phyloP scores from a whole-genome alignment of 1,140 invertebrate genomes.

The Rhopalosiphum padi region DNA sequence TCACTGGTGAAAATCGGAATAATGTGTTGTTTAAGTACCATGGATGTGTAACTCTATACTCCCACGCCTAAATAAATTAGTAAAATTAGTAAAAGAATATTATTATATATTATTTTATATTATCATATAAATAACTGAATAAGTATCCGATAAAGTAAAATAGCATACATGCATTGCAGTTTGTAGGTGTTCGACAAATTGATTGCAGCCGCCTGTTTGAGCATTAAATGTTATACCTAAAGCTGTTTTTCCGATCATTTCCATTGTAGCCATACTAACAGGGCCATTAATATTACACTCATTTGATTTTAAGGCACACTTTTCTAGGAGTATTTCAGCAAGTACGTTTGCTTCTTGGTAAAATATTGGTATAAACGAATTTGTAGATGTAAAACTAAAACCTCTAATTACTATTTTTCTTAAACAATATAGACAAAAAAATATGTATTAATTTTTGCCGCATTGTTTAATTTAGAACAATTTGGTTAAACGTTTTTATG shows the following conservation, averaged over 20 bases:
- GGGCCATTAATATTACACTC: conserved; percentile 5
- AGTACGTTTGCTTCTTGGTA: conserved; percentile 15
- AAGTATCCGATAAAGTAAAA: background rate
- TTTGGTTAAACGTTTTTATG: background rate
- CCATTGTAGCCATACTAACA: conserved; percentile 35
- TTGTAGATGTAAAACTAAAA: background rate
- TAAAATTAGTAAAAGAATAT: no score
- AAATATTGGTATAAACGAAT: conserved; percentile 45
- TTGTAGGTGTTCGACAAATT: conserved; percentile 27
- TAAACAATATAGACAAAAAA: background rate
- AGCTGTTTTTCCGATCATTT: conserved; percentile 45
- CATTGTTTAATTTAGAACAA: background rate
- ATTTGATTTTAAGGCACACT: background rate
- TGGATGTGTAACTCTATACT: conserved; percentile 32
- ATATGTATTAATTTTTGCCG: background rate
- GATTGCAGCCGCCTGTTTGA: background rate
- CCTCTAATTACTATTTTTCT: background rate
- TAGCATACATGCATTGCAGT: background rate
- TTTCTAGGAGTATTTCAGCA: background rate
- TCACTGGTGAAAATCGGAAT: background rate
- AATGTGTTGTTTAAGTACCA: conserved; percentile 41
- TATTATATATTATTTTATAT: no score
- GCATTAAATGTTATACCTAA: conserved; percentile 31
- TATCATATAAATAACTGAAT: background rate
- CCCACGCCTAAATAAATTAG: conserved; percentile 23